phyloP scores from a whole-genome alignment of 2,113 vertebrate genomes.

The Deroptyus accipitrinus region DNA sequence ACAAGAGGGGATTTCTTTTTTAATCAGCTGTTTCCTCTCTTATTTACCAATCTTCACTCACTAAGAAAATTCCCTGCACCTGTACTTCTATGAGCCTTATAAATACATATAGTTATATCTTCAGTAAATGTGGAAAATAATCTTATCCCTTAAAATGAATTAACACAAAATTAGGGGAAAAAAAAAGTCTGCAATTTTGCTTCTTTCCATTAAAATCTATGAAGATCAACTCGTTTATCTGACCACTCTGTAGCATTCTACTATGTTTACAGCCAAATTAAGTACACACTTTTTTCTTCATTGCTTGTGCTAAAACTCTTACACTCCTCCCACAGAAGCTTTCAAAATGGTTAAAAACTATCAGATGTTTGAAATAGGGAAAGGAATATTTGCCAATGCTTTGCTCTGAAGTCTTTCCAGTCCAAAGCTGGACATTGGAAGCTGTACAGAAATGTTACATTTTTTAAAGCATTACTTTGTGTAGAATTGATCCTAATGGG shows the following conservation, averaged over 20 bases:
- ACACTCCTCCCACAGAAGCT: background rate
- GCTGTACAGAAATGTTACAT: background rate
- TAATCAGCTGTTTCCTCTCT: background rate
- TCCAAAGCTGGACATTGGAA: background rate
- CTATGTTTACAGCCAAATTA: background rate
- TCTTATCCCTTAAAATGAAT: background rate
- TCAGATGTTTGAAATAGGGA: background rate
- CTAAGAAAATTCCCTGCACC: background rate
- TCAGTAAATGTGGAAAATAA: background rate
- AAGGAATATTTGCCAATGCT: background rate
- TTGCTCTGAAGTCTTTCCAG: slow-evolving; percentile 1
- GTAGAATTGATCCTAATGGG: background rate
- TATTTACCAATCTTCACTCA: background rate
- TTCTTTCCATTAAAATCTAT: background rate
- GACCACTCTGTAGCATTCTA: background rate
- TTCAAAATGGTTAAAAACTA: background rate
- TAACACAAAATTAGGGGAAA: background rate
- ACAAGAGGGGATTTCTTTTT: background rate
- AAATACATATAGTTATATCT: background rate
- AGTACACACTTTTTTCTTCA: background rate
- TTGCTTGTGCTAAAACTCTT: background rate
- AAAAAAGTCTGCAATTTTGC: background rate
- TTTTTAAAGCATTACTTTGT: background rate
- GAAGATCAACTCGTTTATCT: background rate
- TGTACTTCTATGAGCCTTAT: background rate